Evolutionary conservation across 2,797 vertebrate genomes (phyloP).

Genomic region (Scolopax bukidnonensis): DNA sequence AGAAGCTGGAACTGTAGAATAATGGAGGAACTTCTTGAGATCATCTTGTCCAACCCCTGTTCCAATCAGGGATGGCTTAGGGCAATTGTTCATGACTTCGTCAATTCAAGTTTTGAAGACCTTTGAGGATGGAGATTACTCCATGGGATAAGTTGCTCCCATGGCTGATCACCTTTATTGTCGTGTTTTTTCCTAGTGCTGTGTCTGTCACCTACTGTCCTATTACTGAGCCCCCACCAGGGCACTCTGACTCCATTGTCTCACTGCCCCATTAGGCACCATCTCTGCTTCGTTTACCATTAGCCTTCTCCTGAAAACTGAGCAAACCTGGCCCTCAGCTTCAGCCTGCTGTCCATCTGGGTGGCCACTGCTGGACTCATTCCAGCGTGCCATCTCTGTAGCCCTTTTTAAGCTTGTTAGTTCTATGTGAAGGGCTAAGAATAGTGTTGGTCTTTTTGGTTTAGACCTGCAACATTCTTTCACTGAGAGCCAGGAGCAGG

Average conservation of each 20-base stretch:
- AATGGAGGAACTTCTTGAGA: background rate
- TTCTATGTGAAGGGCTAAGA: background rate
- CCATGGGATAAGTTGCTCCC: background rate
- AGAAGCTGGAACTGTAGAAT: background rate
- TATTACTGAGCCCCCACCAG: background rate
- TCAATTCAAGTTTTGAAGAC: background rate
- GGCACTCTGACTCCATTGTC: accelerated
- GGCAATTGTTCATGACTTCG: background rate
- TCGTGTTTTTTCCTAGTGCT: background rate
- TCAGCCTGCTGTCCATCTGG: background rate
- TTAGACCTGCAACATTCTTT: background rate
- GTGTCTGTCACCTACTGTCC: background rate
- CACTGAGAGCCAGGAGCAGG: background rate
- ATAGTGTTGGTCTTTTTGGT: accelerated
- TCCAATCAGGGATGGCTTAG: background rate
- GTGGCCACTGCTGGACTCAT: background rate
- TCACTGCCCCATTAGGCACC: background rate
- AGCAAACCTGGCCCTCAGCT: background rate
- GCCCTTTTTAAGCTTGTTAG: background rate
- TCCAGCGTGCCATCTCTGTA: background rate
- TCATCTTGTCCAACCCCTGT: background rate
- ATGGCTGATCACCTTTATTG: background rate
- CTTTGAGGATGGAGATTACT: background rate
- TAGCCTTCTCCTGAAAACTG: background rate
- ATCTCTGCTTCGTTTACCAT: background rate